A percentile compares a stretch with the other conserved stretches of the same genome.
These are phyloP conservation scores for Ascidia mentula DNA, from an alignment of 23 tunicate genomes.

Conservation along the genomic window DNA sequence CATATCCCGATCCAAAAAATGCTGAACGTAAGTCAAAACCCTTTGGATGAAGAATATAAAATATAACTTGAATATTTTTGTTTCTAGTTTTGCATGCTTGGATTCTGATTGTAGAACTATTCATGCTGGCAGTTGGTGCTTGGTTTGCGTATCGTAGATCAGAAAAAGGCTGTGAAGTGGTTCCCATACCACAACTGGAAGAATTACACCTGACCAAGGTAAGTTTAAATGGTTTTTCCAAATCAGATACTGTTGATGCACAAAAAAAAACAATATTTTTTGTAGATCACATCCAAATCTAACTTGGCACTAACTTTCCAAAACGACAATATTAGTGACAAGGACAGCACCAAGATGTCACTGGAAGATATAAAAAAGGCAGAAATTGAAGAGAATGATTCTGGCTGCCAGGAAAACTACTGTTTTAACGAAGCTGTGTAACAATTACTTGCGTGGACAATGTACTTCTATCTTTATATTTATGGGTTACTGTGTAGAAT, in stretches of 20 bases:
- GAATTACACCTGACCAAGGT: not conserved
- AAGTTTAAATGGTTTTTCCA: no score
- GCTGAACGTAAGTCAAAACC: conserved; percentile 56
- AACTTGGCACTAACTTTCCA: not conserved
- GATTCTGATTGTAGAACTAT: conserved; percentile 25
- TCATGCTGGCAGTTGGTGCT: conserved; percentile 16
- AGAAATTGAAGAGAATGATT: not conserved
- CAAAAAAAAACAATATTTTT: not conserved
- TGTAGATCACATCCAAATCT: not conserved
- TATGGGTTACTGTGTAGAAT: no score
- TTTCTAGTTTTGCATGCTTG: not conserved
- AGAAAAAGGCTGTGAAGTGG: conserved; percentile 35
- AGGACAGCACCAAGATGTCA: not conserved
- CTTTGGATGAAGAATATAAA: no score
- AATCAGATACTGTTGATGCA: no score
- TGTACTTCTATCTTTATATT: no score
- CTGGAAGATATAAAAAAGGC: not conserved
- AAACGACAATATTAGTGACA: not conserved
- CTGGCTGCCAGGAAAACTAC: not conserved
- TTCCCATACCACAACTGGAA: not conserved
- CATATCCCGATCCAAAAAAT: conserved; percentile 50
- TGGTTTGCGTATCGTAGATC: conserved; percentile 40
- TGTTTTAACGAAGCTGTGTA: not conserved
- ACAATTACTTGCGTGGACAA: no score
- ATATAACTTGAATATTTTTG: no score